Conservation (phyloP, 2,888 invertebrate species). For the Phasia obesa region DNA sequence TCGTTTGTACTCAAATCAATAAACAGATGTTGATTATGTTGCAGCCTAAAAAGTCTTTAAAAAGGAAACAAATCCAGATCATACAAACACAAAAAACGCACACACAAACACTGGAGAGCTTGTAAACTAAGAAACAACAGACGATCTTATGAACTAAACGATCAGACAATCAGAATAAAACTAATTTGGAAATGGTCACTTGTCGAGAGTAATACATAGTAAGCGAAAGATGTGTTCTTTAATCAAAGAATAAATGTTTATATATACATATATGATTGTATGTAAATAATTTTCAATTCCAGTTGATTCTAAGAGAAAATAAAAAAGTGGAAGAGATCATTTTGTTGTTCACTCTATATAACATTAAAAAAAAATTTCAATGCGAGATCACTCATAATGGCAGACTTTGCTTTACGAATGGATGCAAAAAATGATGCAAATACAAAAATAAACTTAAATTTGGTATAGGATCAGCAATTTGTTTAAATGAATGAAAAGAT, state of each 20-base stretch:
- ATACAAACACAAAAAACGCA: conserved; percentile 18
- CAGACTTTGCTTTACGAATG: conserved; percentile 36
- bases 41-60: conserved; percentile 13
- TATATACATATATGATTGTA: neutral
- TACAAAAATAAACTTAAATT: neutral
- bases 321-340: conserved; percentile 23
- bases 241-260: conserved; percentile 37
- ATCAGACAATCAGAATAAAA: conserved; percentile 51
- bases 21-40: conserved; percentile 53
- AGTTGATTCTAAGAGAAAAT: conserved; percentile 45
- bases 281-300: conserved; percentile 29
- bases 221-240: conserved; percentile 25
- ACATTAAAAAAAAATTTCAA: conserved; percentile 20
- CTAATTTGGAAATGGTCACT: conserved; percentile 65
- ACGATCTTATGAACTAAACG: conserved; percentile 48
- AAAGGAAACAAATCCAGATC: conserved; percentile 48
- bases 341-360: conserved; percentile 1
- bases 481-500: neutral
- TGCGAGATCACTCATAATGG: conserved; percentile 18
- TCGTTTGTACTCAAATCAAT: conserved; percentile 39
- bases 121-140: conserved; percentile 8
- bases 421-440: conserved; percentile 28
- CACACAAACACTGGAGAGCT: conserved; percentile 11
- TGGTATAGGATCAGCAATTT: neutral
- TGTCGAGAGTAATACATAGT: conserved; percentile 48